phyloP scores from a whole-genome alignment of 2,797 vertebrate genomes.

The Centroberyx gerrardi region DNA sequence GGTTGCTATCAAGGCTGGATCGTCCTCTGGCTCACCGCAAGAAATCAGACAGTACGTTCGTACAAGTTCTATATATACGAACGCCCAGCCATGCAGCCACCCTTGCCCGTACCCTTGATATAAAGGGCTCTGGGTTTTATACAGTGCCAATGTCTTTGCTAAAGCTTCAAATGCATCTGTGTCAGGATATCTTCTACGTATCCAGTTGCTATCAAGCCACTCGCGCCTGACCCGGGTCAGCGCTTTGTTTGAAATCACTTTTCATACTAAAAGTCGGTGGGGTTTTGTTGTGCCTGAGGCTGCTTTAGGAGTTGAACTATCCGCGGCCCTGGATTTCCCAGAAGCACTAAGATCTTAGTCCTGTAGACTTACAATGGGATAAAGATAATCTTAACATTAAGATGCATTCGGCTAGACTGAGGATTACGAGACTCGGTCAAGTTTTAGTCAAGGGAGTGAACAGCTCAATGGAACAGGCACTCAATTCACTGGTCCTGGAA shows the following conservation, averaged over 20 bases:
- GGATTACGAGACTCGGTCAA: slow-evolving; percentile 14
- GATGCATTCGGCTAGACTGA: not conserved
- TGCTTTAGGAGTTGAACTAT: not conserved
- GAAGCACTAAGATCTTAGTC: not conserved
- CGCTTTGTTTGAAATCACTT: slow-evolving; percentile 16
- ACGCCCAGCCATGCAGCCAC: not conserved
- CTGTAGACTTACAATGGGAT: not conserved
- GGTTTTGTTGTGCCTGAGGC: slow-evolving; percentile 1
- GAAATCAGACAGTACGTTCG: no score
- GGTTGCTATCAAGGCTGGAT: not conserved
- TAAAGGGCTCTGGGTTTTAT: not conserved
- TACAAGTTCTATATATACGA: no score
- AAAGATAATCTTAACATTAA: slow-evolving; percentile 14
- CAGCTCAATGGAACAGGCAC: slow-evolving; percentile 25
- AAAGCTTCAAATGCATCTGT: slow-evolving; percentile 1
- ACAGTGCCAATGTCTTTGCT: not conserved
- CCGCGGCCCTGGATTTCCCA: not conserved
- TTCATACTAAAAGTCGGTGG: not conserved
- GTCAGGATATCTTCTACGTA: not conserved
- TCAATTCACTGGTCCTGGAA: slow-evolving; percentile 19
- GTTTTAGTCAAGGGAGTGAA: slow-evolving; percentile 23
- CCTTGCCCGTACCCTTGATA: not conserved
- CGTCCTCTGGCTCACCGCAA: no score
- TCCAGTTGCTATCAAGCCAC: not conserved
- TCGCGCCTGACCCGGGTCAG: slow-evolving; percentile 2